Conservation (phyloP, 2,888 invertebrate genomes). For the Mechanitis mazaeus region DNA sequence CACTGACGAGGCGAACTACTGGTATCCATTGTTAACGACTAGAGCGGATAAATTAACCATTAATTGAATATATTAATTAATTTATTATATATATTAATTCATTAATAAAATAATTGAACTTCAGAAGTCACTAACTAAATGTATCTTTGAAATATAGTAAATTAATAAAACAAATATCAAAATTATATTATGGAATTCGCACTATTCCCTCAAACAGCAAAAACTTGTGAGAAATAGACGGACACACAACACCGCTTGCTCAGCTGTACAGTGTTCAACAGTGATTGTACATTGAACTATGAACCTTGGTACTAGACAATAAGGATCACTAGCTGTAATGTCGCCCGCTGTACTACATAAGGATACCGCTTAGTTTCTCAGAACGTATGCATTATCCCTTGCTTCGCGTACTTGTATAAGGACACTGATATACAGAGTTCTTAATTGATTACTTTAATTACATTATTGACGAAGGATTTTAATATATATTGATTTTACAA, state of each 20-base stretch:
- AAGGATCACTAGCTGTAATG: not conserved
- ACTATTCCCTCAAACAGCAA: slow-evolving; percentile 22
- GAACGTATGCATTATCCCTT: slow-evolving; percentile 23
- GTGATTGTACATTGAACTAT: not conserved
- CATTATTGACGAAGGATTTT: too few species aligned
- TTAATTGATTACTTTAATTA: not conserved
- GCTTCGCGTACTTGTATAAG: slow-evolving; percentile 14
- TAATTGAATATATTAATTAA: too few species aligned
- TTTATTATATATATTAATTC: too few species aligned
- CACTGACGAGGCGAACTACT: too few species aligned
- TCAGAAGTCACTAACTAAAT: too few species aligned
- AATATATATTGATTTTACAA: too few species aligned
- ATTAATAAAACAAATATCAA: not conserved
- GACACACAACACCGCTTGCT: slow-evolving; percentile 25
- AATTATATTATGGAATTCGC: slow-evolving; percentile 10
- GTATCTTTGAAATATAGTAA: too few species aligned
- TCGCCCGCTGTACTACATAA: slow-evolving; percentile 12
- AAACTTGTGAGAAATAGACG: slow-evolving; percentile 24
- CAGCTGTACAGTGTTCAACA: slow-evolving; percentile 9
- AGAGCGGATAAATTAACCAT: too few species aligned
- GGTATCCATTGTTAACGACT: too few species aligned
- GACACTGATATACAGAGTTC: not conserved
- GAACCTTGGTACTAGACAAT: not conserved
- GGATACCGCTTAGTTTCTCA: slow-evolving; percentile 22
- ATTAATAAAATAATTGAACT: too few species aligned